These are phyloP conservation scores for Cynocephalus volans DNA, from an alignment of 2,113 vertebrate genomes.

Conservation along the genomic window DNA sequence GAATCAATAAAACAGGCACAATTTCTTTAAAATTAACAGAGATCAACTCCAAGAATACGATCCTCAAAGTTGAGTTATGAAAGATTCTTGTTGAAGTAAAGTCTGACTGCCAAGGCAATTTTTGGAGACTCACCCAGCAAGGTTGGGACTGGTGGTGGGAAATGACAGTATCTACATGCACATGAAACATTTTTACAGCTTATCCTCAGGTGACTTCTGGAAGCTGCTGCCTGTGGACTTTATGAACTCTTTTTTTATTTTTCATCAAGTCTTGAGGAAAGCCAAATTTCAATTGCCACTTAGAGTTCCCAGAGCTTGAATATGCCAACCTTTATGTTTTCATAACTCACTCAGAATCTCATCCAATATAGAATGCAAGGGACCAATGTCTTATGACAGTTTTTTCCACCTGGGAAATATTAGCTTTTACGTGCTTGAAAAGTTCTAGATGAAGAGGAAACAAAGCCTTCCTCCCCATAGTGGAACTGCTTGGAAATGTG, in stretches of 20 bases:
- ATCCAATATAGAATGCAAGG: conserved; percentile 39
- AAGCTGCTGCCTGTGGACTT: background rate
- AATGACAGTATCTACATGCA: background rate
- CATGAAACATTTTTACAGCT: background rate
- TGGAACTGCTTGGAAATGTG: conserved; percentile 27
- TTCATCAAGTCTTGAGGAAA: conserved; percentile 7
- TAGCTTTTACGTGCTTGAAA: conserved; percentile 63
- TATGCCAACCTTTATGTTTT: conserved; percentile 40
- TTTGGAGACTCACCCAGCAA: conserved; percentile 83
- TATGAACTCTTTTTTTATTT: background rate
- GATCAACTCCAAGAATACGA: conserved; percentile 93
- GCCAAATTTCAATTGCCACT: conserved; percentile 5
- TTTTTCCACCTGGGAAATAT: conserved; percentile 66
- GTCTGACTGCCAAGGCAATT: conserved; percentile 86
- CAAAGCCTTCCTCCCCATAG: conserved; percentile 36
- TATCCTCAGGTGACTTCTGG: background rate
- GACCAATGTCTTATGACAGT: conserved; percentile 30
- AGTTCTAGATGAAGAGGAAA: conserved; percentile 63
- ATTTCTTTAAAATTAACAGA: conserved; percentile 93
- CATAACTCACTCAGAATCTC: conserved; percentile 59
- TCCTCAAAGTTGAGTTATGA: conserved; percentile 92
- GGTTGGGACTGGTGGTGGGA: background rate
- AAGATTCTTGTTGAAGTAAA: conserved; percentile 90
- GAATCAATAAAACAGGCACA: conserved; percentile 93
- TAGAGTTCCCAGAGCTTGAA: conserved; percentile 55